A percentile compares a stretch with the other conserved stretches of the same genome.
phyloP scores from a whole-genome alignment of 2,888 invertebrate genomes.

The Andrena hattorfiana region DNA sequence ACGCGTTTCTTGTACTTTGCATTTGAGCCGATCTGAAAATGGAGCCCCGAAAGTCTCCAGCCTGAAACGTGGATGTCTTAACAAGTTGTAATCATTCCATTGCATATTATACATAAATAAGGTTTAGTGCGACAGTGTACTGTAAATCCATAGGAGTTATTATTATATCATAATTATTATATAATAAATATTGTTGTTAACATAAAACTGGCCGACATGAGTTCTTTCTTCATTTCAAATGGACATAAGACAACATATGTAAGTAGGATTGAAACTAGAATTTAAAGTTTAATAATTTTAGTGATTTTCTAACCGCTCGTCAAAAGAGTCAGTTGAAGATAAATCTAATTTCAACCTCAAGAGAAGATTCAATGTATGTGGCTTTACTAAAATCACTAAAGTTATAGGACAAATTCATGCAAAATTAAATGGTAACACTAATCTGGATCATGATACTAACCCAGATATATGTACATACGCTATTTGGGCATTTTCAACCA shows the following conservation, averaged over 20 bases:
- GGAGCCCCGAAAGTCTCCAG: constrained; percentile 71
- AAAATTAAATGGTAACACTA: no score
- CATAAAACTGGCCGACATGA: constrained; percentile 74
- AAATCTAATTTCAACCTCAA: no score
- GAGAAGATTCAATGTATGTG: no score
- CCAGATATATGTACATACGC: no score
- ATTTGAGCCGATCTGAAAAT: constrained; percentile 44
- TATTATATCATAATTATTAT: constrained; percentile 85
- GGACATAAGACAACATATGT: not conserved
- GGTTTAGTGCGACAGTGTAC: constrained; percentile 83
- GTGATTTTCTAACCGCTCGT: no score
- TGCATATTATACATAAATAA: constrained; percentile 80
- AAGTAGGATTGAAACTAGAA: no score
- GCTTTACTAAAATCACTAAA: no score
- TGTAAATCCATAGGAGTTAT: constrained; percentile 85
- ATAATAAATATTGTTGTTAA: constrained; percentile 85
- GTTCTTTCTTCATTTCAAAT: not conserved
- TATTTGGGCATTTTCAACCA: no score
- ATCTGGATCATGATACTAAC: no score
- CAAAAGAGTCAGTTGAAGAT: no score
- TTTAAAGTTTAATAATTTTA: no score
- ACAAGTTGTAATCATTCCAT: constrained; percentile 83
- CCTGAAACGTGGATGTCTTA: constrained; percentile 82
- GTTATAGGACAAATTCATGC: no score
- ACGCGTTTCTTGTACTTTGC: constrained; percentile 21